phyloP scores from a whole-genome alignment of 2,888 invertebrate genomes.

The Nemoura dubitans region DNA sequence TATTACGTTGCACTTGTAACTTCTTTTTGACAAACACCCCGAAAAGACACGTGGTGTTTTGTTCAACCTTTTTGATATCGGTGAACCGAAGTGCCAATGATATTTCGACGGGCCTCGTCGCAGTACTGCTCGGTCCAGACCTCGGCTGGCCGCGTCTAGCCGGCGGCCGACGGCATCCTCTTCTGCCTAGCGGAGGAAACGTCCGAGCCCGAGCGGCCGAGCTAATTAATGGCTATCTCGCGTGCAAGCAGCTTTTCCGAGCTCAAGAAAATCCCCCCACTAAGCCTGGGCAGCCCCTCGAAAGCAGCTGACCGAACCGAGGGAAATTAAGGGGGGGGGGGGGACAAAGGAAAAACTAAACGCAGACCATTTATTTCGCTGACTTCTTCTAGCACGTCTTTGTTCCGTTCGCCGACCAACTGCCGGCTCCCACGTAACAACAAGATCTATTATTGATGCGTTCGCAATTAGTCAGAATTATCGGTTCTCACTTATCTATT shows the following conservation, averaged over 20 bases:
- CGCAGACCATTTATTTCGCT: not conserved
- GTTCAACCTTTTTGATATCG: too few relatives aligned
- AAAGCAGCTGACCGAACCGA: slow-evolving; percentile 7
- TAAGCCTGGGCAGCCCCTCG: not conserved
- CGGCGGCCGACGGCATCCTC: too few relatives aligned
- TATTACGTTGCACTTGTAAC: not conserved
- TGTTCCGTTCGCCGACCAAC: not conserved
- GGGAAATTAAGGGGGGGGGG: not conserved
- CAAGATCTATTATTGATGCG: not conserved
- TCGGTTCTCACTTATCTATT: slow-evolving; percentile 4
- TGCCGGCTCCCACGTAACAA: not conserved
- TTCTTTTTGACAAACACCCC: not conserved
- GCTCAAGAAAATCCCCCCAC: not conserved
- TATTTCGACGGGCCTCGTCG: not conserved
- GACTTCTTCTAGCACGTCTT: not conserved
- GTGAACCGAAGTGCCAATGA: too few relatives aligned
- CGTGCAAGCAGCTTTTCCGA: slow-evolving; percentile 18
- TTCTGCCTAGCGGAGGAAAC: not conserved
- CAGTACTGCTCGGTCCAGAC: too few relatives aligned
- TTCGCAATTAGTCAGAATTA: not conserved
- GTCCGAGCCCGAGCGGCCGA: not conserved
- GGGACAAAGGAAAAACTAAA: slow-evolving; percentile 12
- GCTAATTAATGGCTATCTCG: slow-evolving; percentile 24
- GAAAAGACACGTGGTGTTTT: not conserved
- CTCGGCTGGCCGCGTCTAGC: too few relatives aligned